These are phyloP conservation scores for Drosophila suboccidentalis DNA, from an alignment of 2,888 invertebrate genomes.

Conservation along the genomic window DNA sequence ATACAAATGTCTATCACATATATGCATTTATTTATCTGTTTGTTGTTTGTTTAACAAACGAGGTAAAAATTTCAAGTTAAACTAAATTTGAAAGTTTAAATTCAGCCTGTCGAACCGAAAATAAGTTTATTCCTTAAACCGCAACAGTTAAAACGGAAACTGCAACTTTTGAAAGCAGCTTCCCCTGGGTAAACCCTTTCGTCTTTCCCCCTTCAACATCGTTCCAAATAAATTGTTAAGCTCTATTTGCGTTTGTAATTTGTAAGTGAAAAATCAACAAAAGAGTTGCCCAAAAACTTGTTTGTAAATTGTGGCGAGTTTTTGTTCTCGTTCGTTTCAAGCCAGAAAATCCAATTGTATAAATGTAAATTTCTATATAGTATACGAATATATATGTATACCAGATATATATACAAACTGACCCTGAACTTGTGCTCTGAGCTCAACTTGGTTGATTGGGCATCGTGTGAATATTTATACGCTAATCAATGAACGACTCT, in stretches of 20 bases:
- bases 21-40: neutral
- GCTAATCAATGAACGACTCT: slow-evolving; percentile 61
- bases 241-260: slow-evolving; percentile 59
- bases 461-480: slow-evolving; percentile 69
- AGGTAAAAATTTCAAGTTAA: slow-evolving; percentile 24
- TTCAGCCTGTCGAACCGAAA: slow-evolving; percentile 5
- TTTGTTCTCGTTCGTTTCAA: slow-evolving; percentile 10
- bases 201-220: neutral
- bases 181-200: neutral
- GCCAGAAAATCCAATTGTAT: slow-evolving; percentile 25
- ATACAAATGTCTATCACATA: neutral
- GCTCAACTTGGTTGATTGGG: slow-evolving; percentile 23
- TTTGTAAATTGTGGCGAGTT: slow-evolving; percentile 21
- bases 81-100: slow-evolving; percentile 24
- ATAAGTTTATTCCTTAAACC: slow-evolving; percentile 38
- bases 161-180: slow-evolving; percentile 27
- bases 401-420: slow-evolving; percentile 24
- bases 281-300: slow-evolving; percentile 40
- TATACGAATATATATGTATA: slow-evolving; percentile 2
- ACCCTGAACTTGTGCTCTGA: slow-evolving; percentile 69
- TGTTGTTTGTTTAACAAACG: slow-evolving; percentile 41
- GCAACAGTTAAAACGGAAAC: slow-evolving; percentile 21
- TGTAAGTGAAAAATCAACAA: slow-evolving; percentile 54
- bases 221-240: slow-evolving; percentile 29
- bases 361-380: slow-evolving; percentile 48